A percentile compares a stretch with the other conserved stretches of the same genome.
Evolutionary conservation across 2,113 vertebrate genomes (phyloP).

Genomic region (Pongo pygmaeus): DNA sequence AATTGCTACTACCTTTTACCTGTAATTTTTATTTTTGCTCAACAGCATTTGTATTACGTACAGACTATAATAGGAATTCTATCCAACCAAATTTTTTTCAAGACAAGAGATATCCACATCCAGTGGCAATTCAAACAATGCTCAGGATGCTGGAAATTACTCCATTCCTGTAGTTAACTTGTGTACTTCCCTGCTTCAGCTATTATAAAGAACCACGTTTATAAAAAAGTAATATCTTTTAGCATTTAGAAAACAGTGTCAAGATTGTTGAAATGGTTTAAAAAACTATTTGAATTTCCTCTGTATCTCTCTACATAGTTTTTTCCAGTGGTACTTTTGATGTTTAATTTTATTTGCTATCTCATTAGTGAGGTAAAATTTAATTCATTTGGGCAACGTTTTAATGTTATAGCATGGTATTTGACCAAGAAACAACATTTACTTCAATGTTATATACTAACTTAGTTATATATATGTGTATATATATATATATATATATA

Average conservation of each 20-base stretch:
- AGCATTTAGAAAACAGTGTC: not conserved
- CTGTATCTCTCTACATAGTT: not conserved
- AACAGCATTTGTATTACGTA: not conserved
- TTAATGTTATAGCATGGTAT: not conserved
- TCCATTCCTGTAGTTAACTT: fast-evolving
- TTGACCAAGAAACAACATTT: not conserved
- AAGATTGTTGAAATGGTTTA: not conserved
- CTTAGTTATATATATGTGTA: not conserved
- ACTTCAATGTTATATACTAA: not conserved
- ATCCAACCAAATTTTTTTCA: not conserved
- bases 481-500: no score
- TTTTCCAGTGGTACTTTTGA: not conserved
- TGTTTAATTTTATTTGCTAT: not conserved
- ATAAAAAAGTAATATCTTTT: not conserved
- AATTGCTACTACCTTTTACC: not conserved
- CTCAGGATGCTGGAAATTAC: not conserved
- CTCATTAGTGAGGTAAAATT: not conserved
- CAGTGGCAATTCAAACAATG: not conserved
- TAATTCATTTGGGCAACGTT: not conserved
- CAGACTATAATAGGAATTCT: not conserved
- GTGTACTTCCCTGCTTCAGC: not conserved
- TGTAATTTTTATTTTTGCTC: not conserved
- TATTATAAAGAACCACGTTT: not conserved
- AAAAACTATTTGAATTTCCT: not conserved
- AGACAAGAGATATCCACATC: not conserved